Percentiles rank a stretch among this genome's conserved stretches.
phyloP scores from a whole-genome alignment of 2,888 invertebrate species.

The Frankliniella intonsa region DNA sequence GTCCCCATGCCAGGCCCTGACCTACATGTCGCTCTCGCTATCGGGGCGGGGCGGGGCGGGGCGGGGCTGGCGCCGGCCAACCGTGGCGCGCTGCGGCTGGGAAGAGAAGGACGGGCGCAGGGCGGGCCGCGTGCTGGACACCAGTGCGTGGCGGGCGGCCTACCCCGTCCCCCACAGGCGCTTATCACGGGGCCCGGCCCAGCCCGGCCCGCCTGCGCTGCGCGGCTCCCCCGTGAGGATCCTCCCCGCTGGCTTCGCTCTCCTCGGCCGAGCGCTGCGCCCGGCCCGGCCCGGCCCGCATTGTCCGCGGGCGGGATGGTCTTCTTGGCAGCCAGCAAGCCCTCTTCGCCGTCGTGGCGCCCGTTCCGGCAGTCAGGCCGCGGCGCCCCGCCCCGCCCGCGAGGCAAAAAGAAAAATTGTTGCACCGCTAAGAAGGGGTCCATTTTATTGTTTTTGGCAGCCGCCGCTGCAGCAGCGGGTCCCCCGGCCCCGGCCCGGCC shows the following conservation, averaged over 20 bases:
- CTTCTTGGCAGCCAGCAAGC: conserved; percentile 44
- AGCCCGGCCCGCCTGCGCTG: background rate
- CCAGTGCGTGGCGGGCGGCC: background rate
- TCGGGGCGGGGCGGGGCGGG: background rate
- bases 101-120: background rate
- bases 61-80: background rate
- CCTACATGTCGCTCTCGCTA: background rate
- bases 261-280: background rate
- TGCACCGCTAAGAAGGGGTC: conserved; percentile 30
- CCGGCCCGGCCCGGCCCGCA: conserved; percentile 31
- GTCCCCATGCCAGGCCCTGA: background rate
- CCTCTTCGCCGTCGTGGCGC: conserved; percentile 40
- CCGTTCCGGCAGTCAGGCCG: conserved; percentile 35
- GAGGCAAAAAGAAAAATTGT: conserved; percentile 30
- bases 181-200: background rate
- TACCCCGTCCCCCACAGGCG: background rate
- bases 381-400: conserved; percentile 35
- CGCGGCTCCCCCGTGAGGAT: no score
- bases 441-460: conserved; percentile 25
- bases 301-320: conserved; percentile 40
- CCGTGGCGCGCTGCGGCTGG: conserved; percentile 30
- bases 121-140: background rate
- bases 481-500: no score
- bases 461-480: background rate
- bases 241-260: background rate